phyloP scores from a whole-genome alignment of 2,113 vertebrate genomes.

The Mellivora capensis region DNA sequence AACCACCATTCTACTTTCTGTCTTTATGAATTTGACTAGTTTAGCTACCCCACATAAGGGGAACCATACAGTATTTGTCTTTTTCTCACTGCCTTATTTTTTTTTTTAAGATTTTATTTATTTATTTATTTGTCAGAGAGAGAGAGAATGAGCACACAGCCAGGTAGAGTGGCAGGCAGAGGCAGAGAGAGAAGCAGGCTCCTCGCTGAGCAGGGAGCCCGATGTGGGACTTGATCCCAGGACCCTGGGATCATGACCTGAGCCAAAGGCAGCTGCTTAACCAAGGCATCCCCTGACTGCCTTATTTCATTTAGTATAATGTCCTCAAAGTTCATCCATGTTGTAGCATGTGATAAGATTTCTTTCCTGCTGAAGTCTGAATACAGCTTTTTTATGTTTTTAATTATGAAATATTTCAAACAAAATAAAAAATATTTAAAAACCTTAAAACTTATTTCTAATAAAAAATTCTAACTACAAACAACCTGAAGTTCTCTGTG shows the following conservation, averaged over 20 bases:
- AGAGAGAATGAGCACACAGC: too few species aligned
- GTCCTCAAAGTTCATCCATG: neutral
- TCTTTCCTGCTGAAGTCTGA: neutral
- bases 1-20: neutral
- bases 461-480: neutral
- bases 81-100: neutral
- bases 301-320: neutral
- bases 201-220: too few species aligned
- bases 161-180: too few species aligned
- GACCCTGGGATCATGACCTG: too few species aligned
- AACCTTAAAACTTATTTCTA: neutral
- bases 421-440: neutral
- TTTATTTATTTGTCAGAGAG: too few species aligned
- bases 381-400: neutral
- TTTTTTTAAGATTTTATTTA: too few species aligned
- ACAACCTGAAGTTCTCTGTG: neutral
- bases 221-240: too few species aligned
- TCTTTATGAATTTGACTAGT: neutral
- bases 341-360: neutral
- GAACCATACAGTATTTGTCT: neutral
- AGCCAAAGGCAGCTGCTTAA: too few species aligned
- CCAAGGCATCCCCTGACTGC: too few species aligned
- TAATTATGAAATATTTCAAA: neutral
- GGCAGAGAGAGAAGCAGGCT: too few species aligned
- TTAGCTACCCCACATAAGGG: neutral